Evolutionary conservation across 1,140 invertebrate genomes (phyloP).

Genomic region (Pollicipes pollicipes): DNA sequence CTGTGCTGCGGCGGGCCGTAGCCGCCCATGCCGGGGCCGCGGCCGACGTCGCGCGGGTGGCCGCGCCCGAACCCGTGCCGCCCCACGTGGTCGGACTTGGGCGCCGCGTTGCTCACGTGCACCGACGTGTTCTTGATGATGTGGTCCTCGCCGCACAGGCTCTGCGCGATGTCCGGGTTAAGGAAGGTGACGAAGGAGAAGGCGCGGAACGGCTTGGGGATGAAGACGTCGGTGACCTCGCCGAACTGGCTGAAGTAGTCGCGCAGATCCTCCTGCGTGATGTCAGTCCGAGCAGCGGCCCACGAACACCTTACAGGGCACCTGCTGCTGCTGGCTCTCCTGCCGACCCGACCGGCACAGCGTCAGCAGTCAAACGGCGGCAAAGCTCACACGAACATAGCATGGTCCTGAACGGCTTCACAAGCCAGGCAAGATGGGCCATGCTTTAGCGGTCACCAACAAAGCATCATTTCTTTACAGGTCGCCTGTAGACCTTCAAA

Average conservation of each 20-base stretch:
- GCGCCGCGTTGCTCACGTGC: conserved; percentile 86
- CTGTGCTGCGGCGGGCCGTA: conserved; percentile 29
- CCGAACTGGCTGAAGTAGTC: conserved; percentile 94
- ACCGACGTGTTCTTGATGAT: conserved; percentile 90
- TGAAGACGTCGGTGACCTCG: conserved; percentile 88
- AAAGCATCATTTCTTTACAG: too few relatives aligned
- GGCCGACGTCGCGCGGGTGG: conserved; percentile 17
- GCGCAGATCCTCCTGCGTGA: conserved; percentile 67
- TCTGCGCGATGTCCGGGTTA: conserved; percentile 83
- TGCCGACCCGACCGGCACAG: background rate
- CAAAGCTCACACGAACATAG: too few relatives aligned
- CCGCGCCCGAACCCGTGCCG: conserved; percentile 13
- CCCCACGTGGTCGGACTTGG: conserved; percentile 44
- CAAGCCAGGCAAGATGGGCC: too few relatives aligned
- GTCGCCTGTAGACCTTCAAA: too few relatives aligned
- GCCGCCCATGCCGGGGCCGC: conserved; percentile 9
- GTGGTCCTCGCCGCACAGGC: conserved; percentile 88
- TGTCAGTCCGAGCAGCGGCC: conserved; percentile 83
- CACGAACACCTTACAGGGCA: conserved; percentile 90
- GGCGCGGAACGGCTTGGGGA: conserved; percentile 83
- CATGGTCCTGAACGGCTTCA: too few relatives aligned
- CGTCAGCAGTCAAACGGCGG: too few relatives aligned
- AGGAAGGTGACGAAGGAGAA: conserved; percentile 92
- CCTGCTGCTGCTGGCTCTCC: conserved; percentile 28
- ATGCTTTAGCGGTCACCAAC: too few relatives aligned